Evolutionary conservation across 2,797 vertebrate genomes (phyloP), one percentile per base, ranked within the genome.

Genomic region (Enteromius thamalakanensis): DNA sequence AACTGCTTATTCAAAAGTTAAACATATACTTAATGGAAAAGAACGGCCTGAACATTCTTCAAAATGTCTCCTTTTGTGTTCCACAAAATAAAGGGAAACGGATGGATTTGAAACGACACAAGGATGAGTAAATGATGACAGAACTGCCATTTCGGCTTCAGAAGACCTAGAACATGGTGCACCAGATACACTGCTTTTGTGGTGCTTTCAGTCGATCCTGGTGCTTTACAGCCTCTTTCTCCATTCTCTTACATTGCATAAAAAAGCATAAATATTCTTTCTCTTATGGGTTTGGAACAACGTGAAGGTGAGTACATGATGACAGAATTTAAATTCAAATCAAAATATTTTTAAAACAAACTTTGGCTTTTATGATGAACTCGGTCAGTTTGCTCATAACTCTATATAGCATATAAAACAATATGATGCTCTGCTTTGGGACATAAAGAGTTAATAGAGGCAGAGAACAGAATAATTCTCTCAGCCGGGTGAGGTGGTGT

Each of bases 401-500:
- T 47, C 53, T 17, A 68, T 53, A 12, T 47, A 42, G 8, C 8
- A 8, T 42, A 45, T n/a, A 34, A 74, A 21, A 81, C 29, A 32
- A 64, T 17, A 17, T 14, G n/a, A 21, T 29, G 21, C 10, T 78
- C 26, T 21, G 40, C 40, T 32, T 32, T 45, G 9, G 23, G 58
- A 21, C 32, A 23, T 7, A 60, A 60, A 32, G 68, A 6, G 42
- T 47, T 15, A 65, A 74, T 21, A 51, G 29, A 81, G 7, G 29
- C 69, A 34, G 40, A n/a, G 42, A 37, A 47, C 15, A 72, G 10
- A 62, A 81, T 72, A 72, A 40, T 79, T 67, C 55, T 72, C 60
- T 68, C 76, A 83, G 87, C 87, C 7, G 49, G 86, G 84, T 86
- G 86, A 86, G 89, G 90, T 74, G 86, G 81, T 86, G 87, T 92